These are phyloP conservation scores for Drosophila monieri DNA, from an alignment of 2,888 invertebrate species.

Conservation along the genomic window DNA sequence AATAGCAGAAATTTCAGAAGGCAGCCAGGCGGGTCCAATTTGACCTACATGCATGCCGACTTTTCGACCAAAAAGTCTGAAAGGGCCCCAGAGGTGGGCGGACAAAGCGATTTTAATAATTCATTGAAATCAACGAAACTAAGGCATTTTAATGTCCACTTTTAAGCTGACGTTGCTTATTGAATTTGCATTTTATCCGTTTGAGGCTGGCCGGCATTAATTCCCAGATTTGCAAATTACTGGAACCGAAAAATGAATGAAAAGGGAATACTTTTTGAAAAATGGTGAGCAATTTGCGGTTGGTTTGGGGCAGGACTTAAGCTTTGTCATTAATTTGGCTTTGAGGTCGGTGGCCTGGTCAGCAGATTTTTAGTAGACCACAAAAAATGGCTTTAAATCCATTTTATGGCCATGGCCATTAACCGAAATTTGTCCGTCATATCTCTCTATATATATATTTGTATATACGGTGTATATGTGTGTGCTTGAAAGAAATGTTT, in stretches of 20 bases:
- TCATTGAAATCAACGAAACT: slow-evolving; percentile 48
- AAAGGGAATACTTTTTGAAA: slow-evolving; percentile 33
- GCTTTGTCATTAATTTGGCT: slow-evolving; percentile 71
- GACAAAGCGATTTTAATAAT: slow-evolving; percentile 65
- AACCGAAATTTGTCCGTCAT: slow-evolving; percentile 53
- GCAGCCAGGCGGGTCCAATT: slow-evolving; percentile 60
- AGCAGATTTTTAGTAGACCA: slow-evolving; percentile 58
- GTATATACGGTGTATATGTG: background rate
- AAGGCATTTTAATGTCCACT: slow-evolving; percentile 18
- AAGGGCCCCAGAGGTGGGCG: slow-evolving; percentile 13
- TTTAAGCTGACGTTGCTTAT: slow-evolving; percentile 34
- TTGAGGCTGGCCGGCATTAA: slow-evolving; percentile 49
- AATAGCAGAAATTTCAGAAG: slow-evolving; percentile 66
- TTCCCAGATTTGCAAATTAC: slow-evolving; percentile 53
- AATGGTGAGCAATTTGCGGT: slow-evolving; percentile 52
- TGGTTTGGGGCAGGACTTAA: slow-evolving; percentile 41
- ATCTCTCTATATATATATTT: slow-evolving; percentile 12
- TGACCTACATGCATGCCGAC: slow-evolving; percentile 65
- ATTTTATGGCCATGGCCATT: slow-evolving; percentile 70
- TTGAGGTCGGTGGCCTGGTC: slow-evolving; percentile 54
- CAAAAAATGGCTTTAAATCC: slow-evolving; percentile 74
- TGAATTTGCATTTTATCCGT: slow-evolving; percentile 62
- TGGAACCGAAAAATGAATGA: slow-evolving; percentile 7
- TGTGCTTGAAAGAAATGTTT: slow-evolving; percentile 27
- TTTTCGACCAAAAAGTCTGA: slow-evolving; percentile 1